Conservation (phyloP, 2,113 vertebrate species). For the Chaetodon trifascialis region DNA sequence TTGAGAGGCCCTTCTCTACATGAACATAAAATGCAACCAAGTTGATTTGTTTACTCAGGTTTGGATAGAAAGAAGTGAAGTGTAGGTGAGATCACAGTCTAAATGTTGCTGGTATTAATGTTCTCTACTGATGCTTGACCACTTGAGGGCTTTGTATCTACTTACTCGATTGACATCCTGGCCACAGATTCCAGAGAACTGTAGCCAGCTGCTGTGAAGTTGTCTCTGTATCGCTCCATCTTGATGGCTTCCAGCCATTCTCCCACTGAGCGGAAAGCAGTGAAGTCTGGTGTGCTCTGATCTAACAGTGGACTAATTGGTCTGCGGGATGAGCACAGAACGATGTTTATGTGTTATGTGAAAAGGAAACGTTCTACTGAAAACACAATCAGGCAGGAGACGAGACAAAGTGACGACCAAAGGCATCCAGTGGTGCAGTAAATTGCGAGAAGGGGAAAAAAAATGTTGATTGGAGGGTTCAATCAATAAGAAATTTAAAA, state of each 20-base stretch:
- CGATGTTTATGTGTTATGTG: constrained; percentile 75
- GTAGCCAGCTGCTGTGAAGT: constrained; percentile 98
- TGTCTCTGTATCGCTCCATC: constrained; percentile 99
- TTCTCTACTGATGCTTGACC: constrained; percentile 36
- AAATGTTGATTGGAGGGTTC: constrained; percentile 45
- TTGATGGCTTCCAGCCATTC: constrained; percentile 99
- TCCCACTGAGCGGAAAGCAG: constrained; percentile 95
- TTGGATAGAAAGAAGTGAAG: not conserved
- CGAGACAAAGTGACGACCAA: constrained; percentile 44
- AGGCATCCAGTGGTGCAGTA: constrained; percentile 54
- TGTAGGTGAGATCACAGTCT: constrained; percentile 11
- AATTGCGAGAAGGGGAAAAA: constrained; percentile 42
- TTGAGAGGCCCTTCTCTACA: no score
- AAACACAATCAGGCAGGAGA: constrained; percentile 59
- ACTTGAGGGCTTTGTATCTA: constrained; percentile 45
- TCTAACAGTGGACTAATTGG: constrained; percentile 98
- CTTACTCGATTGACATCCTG: constrained; percentile 99
- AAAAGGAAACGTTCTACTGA: constrained; percentile 45
- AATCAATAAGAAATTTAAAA: constrained; percentile 59
- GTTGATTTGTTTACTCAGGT: not conserved
- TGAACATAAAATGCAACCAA: no score
- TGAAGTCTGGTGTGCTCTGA: constrained; percentile 97
- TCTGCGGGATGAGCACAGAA: constrained; percentile 83
- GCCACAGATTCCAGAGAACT: constrained; percentile 97
- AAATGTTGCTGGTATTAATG: constrained; percentile 34